Evolutionary conservation across 2,113 vertebrate genomes (phyloP).

Genomic region (Menidia beryllina): DNA sequence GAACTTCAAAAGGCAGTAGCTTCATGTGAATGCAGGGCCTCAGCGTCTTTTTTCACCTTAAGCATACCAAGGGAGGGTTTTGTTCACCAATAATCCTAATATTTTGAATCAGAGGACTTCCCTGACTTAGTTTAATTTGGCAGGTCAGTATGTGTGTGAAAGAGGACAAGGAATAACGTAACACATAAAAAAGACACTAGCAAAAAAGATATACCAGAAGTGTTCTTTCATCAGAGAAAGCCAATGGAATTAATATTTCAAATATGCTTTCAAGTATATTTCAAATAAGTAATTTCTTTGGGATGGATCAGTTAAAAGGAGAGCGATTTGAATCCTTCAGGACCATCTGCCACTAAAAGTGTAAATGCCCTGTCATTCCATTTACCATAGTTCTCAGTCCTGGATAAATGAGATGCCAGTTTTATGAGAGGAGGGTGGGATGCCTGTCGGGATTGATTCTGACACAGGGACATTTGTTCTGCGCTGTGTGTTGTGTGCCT

Average conservation of each 20-base stretch:
- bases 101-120: slow-evolving; percentile 62
- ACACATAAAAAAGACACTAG: slow-evolving; percentile 12
- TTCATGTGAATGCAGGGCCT: slow-evolving; percentile 58
- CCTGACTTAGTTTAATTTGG: slow-evolving; percentile 59
- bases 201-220: slow-evolving; percentile 46
- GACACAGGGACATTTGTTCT: slow-evolving; percentile 77
- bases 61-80: slow-evolving; percentile 67
- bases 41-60: slow-evolving; percentile 63
- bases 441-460: slow-evolving; percentile 77
- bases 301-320: slow-evolving; percentile 31
- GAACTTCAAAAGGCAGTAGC: slow-evolving; percentile 68
- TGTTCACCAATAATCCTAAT: slow-evolving; percentile 64
- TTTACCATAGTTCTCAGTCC: slow-evolving; percentile 63
- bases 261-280: slow-evolving; percentile 30
- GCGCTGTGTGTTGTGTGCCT: slow-evolving; percentile 69
- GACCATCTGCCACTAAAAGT: slow-evolving; percentile 45
- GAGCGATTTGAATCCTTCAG: slow-evolving; percentile 44
- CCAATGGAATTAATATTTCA: slow-evolving; percentile 66
- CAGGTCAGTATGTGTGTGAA: slow-evolving; percentile 23
- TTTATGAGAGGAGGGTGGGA: slow-evolving; percentile 78
- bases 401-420: slow-evolving; percentile 77
- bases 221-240: slow-evolving; percentile 47
- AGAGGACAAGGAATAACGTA: slow-evolving; percentile 10
- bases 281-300: background rate
- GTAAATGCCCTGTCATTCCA: slow-evolving; percentile 65